A percentile compares a stretch with the other conserved stretches of the same genome.
These are phyloP conservation scores for Eulemur mongoz DNA, from an alignment of 2,797 vertebrate genomes.

Conservation along the genomic window DNA sequence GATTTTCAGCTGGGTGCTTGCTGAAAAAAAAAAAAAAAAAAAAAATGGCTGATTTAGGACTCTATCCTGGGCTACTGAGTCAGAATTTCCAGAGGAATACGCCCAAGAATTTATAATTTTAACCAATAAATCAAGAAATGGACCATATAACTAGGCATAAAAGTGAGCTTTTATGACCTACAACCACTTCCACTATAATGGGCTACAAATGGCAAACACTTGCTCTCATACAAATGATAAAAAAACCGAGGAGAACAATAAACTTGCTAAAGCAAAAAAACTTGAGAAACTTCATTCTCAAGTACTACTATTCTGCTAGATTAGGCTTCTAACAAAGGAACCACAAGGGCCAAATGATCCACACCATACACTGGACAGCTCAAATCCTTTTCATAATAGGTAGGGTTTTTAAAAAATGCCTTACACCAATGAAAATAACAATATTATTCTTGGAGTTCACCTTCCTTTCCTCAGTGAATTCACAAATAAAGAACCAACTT, in stretches of 20 bases:
- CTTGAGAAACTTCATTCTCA: background rate
- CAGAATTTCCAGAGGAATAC: background rate
- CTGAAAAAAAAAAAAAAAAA: background rate
- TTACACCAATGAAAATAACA: background rate
- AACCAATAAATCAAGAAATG: background rate
- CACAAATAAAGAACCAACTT: background rate
- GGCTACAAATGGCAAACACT: background rate
- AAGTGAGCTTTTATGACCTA: background rate
- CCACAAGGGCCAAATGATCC: background rate
- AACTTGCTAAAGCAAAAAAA: background rate
- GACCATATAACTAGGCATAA: background rate
- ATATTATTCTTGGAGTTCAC: background rate
- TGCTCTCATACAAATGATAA: background rate
- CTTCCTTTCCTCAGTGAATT: background rate
- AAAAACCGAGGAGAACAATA: background rate
- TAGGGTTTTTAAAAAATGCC: background rate
- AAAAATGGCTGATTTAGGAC: background rate
- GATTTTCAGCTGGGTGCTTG: background rate
- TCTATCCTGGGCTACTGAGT: background rate
- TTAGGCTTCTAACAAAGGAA: background rate
- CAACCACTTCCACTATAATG: background rate
- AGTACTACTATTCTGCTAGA: background rate
- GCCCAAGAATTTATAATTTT: background rate
- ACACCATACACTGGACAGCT: background rate
- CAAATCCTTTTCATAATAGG: background rate